Base-by-base conservation (phyloP, 2,888 invertebrate genomes). In the Clanis bilineata region DNA sequence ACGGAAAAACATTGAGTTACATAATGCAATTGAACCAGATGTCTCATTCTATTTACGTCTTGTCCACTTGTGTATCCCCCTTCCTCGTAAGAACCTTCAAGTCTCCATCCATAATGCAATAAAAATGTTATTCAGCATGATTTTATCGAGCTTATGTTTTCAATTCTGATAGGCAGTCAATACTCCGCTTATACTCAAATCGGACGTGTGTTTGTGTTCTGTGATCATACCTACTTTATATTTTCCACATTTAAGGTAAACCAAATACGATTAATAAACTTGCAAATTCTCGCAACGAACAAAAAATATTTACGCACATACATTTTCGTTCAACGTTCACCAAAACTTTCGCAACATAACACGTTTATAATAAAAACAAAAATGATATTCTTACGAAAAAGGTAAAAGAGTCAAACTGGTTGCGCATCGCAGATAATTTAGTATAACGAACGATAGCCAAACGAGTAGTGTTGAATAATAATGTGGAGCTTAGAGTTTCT, bases 401-500 rank as follows among this genome's bases (percentile, higher is more conserved):
- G 71, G 69, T 71, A 80, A 81, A 82, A 82, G 63, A 65, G 65
- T 63, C 65, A 84, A 87, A 89, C 88, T 76, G 85, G 86, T 88
- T 83, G 74, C 71, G 72, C 80, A 82, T 82, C 79, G 66, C 74
- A 74, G 75, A 72, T 76, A 76, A 83, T 68, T 74, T 72, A 69
- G 73, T 74, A 77, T 78, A 83, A 82, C 77, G 79, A 82, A 74
- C 71, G 79, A 84, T 82, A 82, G 79, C 77, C 68, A 70, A 79
- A 73, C 76, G 76, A 79, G 70, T 72, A 66, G 69, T 64, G 73
- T 73, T 70, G 82, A 87, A 88, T 88, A 88, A 86, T 85, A 89
- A 89, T 83, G 77, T 71, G 74, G 77, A 78, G 81, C 77, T 86
- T 77, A 83, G 47, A 47, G 82, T 79, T 90, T 90, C 90, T 86